Conservation (phyloP, 1,140 invertebrate genomes). For the Saxidomus purpurata region DNA sequence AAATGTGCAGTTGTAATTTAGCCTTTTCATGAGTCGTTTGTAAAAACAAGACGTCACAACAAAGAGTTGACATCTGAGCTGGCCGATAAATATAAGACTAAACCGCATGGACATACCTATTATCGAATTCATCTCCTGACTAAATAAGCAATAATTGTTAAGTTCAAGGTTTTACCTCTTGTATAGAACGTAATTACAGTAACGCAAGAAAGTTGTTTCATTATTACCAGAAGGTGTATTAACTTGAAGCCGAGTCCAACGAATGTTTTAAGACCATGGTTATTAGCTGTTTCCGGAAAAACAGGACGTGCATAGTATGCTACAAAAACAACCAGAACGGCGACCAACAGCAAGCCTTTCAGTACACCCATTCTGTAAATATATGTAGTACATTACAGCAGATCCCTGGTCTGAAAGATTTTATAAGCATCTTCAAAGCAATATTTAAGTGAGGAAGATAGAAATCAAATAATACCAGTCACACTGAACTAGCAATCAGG, state of each 20-base stretch:
- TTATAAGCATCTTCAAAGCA: background rate
- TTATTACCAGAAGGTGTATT: constrained; percentile 13
- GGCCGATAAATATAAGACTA: no score
- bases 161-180: no score
- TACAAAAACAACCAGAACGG: background rate
- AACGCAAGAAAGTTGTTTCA: no score
- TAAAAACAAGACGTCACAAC: no score
- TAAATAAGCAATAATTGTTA: no score
- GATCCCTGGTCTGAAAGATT: background rate
- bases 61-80: no score
- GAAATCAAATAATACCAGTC: background rate
- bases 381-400: background rate
- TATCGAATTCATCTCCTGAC: no score
- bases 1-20: no score
- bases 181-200: no score
- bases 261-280: constrained; percentile 23
- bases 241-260: constrained; percentile 42
- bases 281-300: constrained; percentile 45
- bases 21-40: no score
- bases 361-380: background rate
- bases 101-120: no score
- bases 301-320: constrained; percentile 19
- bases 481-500: no score
- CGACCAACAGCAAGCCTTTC: background rate
- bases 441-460: background rate